These are phyloP conservation scores for Megalops cyprinoides DNA, from an alignment of 2,797 vertebrate species.

Conservation along the genomic window DNA sequence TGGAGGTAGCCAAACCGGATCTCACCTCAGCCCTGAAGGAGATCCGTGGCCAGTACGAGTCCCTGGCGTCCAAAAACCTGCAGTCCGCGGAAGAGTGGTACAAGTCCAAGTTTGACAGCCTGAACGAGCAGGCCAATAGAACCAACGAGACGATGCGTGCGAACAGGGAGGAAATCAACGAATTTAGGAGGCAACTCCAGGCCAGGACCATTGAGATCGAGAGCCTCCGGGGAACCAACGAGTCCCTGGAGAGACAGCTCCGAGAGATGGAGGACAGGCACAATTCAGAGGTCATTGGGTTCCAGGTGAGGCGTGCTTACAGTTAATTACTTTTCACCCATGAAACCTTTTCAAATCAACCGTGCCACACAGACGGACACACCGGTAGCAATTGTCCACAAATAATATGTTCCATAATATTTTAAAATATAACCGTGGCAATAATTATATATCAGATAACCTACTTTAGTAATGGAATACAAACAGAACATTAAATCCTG, in stretches of 20 bases:
- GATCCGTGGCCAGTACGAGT: constrained; percentile 90
- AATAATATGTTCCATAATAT: no score
- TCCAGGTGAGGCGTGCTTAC: constrained; percentile 78
- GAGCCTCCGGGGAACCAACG: constrained; percentile 88
- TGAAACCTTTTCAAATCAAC: neutral
- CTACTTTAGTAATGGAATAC: no score
- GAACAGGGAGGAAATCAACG: constrained; percentile 87
- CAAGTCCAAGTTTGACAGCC: constrained; percentile 88
- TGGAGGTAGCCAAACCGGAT: constrained; percentile 85
- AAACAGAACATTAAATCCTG: neutral
- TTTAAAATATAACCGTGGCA: no score
- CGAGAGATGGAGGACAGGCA: constrained; percentile 92
- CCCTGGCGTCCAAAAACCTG: constrained; percentile 90
- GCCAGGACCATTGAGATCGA: constrained; percentile 91
- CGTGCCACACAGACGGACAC: no score
- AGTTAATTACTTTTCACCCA: neutral
- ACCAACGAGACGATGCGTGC: constrained; percentile 87
- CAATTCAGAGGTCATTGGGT: constrained; percentile 77
- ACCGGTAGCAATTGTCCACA: neutral
- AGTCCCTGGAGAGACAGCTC: constrained; percentile 91
- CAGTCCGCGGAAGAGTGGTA: constrained; percentile 97
- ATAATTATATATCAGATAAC: no score
- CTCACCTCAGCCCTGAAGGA: constrained; percentile 90
- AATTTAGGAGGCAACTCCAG: constrained; percentile 92
- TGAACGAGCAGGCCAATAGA: constrained; percentile 85